phyloP scores from a whole-genome alignment of 2,888 invertebrate genomes.

The Bellardia bayeri region DNA sequence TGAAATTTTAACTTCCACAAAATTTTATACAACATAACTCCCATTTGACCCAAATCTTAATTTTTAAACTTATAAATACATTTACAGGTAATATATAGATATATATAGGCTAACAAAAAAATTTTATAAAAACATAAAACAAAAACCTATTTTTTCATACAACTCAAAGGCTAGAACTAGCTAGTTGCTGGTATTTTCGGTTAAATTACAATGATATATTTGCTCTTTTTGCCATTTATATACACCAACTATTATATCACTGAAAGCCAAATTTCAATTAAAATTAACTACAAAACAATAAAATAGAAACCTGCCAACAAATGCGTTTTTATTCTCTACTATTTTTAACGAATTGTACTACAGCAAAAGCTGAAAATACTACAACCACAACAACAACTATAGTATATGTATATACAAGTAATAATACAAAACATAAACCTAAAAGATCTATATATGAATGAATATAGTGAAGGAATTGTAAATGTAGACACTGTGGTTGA shows the following conservation, averaged over 20 bases:
- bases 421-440: background rate
- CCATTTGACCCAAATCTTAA: too few relatives aligned
- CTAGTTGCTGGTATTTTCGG: background rate
- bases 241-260: slow-evolving; percentile 37
- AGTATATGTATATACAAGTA: background rate
- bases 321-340: slow-evolving; percentile 47
- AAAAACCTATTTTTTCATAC: background rate
- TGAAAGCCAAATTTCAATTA: slow-evolving; percentile 68
- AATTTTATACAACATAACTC: too few relatives aligned
- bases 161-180: background rate
- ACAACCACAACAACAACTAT: background rate
- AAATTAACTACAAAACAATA: slow-evolving; percentile 70
- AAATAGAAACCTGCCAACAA: slow-evolving; percentile 61
- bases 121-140: background rate
- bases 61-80: too few relatives aligned
- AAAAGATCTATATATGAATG: slow-evolving; percentile 18
- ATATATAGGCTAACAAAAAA: too few relatives aligned
- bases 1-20: too few relatives aligned
- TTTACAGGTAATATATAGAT: background rate
- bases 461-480: background rate
- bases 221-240: slow-evolving; percentile 42
- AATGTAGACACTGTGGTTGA: background rate
- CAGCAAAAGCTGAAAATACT: background rate
- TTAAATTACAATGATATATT: slow-evolving; percentile 27
- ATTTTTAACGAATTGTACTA: slow-evolving; percentile 14